Evolutionary conservation across 2,797 vertebrate genomes (phyloP).

Genomic region (Smutsia temminckii): DNA sequence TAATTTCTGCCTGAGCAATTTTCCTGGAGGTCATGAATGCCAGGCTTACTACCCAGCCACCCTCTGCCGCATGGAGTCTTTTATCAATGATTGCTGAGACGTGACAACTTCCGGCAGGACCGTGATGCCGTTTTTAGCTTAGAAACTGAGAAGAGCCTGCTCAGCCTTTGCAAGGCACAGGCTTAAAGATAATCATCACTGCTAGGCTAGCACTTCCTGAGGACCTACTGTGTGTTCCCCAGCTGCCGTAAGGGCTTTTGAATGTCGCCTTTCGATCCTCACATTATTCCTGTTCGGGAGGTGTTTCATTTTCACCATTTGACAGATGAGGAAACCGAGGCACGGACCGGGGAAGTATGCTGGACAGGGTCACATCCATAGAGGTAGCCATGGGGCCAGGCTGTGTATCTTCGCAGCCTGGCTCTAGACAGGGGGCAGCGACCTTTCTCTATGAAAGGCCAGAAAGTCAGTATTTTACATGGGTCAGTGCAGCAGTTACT

Average conservation of each 20-base stretch:
- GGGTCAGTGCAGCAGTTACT: background rate
- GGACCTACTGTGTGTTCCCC: background rate
- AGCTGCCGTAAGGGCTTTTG: background rate
- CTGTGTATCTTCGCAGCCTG: background rate
- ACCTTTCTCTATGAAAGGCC: background rate
- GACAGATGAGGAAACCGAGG: background rate
- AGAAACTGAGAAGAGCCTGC: background rate
- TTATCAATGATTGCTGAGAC: background rate
- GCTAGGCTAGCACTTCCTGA: background rate
- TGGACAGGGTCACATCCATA: background rate
- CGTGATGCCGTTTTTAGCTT: background rate
- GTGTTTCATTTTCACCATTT: background rate
- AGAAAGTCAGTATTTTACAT: background rate
- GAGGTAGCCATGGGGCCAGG: background rate
- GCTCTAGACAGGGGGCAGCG: too few relatives aligned
- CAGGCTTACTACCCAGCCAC: background rate
- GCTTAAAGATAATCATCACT: background rate
- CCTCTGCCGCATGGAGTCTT: background rate
- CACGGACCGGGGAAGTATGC: background rate
- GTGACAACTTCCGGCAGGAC: conserved; percentile 24
- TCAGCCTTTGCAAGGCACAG: background rate
- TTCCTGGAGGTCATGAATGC: conserved; percentile 36
- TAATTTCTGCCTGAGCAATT: background rate
- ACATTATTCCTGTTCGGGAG: fast-evolving
- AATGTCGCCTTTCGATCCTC: background rate